phyloP scores from a whole-genome alignment of 2,113 vertebrate species.

The Hemichromis elongatus region DNA sequence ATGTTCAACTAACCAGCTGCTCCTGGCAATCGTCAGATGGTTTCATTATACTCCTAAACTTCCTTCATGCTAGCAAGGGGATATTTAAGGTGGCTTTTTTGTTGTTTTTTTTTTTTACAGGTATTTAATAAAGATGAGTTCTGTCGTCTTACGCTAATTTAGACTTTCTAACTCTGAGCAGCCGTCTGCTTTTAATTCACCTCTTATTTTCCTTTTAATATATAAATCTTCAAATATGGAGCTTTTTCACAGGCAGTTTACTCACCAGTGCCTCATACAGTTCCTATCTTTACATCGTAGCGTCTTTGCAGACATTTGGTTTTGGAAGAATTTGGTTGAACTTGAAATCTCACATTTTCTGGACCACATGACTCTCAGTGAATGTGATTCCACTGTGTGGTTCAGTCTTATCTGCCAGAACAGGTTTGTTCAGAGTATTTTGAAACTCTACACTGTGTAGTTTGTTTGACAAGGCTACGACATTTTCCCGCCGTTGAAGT shows the following conservation, averaged over 20 bases:
- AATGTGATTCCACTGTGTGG: background rate
- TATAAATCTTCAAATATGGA: background rate
- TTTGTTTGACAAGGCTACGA: background rate
- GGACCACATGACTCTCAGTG: background rate
- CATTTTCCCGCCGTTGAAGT: background rate
- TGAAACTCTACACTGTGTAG: background rate
- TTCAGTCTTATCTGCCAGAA: background rate
- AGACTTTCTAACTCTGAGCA: background rate
- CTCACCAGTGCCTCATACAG: rapidly evolving
- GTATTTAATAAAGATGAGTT: background rate
- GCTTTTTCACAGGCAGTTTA: background rate
- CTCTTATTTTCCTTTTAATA: background rate
- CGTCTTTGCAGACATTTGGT: background rate
- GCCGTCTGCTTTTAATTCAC: background rate
- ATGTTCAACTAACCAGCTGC: constrained; percentile 25
- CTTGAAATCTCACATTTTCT: background rate
- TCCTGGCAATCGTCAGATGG: background rate
- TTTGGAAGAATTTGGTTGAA: background rate
- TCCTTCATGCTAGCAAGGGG: background rate
- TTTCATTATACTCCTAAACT: background rate
- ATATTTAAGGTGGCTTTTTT: background rate
- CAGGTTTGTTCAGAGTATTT: background rate
- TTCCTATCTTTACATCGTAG: background rate
- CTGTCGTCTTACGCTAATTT: background rate
- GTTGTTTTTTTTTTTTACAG: background rate